phyloP scores from a whole-genome alignment of 1,140 invertebrate species.

The Dinoponera quadriceps region DNA sequence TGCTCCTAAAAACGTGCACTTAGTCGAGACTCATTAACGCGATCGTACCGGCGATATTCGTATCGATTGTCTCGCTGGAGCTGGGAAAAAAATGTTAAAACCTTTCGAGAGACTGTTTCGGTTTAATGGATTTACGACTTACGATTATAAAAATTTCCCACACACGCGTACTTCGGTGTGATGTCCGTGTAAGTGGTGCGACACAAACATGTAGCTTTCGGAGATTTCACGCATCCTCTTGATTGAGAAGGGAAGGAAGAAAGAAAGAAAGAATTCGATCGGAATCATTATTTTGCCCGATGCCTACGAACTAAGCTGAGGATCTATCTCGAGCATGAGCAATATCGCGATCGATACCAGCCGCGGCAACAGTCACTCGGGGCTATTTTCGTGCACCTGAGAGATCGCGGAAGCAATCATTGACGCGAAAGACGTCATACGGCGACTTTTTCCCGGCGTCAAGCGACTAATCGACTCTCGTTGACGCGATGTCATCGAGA shows the following conservation, averaged over 20 bases:
- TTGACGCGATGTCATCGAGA: conserved; percentile 2
- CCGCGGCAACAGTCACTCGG: not conserved
- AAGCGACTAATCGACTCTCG: not conserved
- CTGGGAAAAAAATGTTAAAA: conserved; percentile 42
- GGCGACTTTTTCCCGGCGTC: conserved; percentile 2
- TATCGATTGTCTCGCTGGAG: conserved; percentile 13
- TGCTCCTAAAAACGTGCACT: conserved; percentile 61
- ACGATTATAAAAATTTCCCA: too few species aligned
- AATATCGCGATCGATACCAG: not conserved
- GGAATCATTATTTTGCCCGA: too few species aligned
- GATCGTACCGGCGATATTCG: conserved; percentile 43
- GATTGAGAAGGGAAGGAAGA: too few species aligned
- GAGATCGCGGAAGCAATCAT: not conserved
- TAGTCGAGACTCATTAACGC: conserved; percentile 60
- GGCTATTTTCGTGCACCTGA: not conserved
- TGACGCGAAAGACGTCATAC: not conserved
- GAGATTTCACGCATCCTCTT: too few species aligned
- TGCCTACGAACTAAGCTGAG: too few species aligned
- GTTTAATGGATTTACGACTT: too few species aligned
- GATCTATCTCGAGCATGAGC: not conserved
- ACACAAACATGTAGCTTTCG: too few species aligned
- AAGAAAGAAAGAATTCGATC: too few species aligned
- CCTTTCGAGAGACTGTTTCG: not conserved
- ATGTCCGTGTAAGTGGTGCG: too few species aligned
- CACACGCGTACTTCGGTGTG: too few species aligned